phyloP scores from a whole-genome alignment of 2,888 invertebrate genomes.

The Achlya flavicornis region DNA sequence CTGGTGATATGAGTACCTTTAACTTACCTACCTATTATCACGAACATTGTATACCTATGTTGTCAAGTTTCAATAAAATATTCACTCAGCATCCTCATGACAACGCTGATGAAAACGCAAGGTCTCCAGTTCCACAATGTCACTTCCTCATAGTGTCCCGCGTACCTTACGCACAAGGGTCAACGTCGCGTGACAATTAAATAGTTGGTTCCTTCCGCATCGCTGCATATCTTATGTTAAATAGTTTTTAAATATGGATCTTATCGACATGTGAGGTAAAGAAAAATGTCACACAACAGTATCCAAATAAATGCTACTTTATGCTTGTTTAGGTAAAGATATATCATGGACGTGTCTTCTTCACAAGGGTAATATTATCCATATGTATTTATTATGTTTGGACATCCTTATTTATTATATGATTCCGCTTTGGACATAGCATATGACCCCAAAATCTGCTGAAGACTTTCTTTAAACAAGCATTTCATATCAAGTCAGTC shows the following conservation, averaged over 20 bases:
- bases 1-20: too few relatives aligned
- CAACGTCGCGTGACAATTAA: not conserved
- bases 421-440: too few relatives aligned
- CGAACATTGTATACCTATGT: too few relatives aligned
- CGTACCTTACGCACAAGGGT: not conserved
- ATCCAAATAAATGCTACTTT: too few relatives aligned
- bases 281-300: not conserved
- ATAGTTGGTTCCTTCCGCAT: not conserved
- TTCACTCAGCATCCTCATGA: not conserved
- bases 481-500: too few relatives aligned
- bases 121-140: slow-evolving; percentile 2
- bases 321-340: too few relatives aligned
- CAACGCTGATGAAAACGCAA: not conserved
- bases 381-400: not conserved
- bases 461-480: too few relatives aligned
- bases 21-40: too few relatives aligned
- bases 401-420: too few relatives aligned
- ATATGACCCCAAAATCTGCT: too few relatives aligned
- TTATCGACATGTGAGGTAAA: not conserved
- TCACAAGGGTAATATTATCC: too few relatives aligned
- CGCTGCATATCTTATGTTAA: not conserved
- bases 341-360: not conserved
- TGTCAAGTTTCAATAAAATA: not conserved
- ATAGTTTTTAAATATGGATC: not conserved
- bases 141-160: slow-evolving; percentile 8